Percentiles rank a stretch among this genome's conserved stretches.
Evolutionary conservation across 1,140 invertebrate species (phyloP).

Genomic region (Macrostomum lignano): DNA sequence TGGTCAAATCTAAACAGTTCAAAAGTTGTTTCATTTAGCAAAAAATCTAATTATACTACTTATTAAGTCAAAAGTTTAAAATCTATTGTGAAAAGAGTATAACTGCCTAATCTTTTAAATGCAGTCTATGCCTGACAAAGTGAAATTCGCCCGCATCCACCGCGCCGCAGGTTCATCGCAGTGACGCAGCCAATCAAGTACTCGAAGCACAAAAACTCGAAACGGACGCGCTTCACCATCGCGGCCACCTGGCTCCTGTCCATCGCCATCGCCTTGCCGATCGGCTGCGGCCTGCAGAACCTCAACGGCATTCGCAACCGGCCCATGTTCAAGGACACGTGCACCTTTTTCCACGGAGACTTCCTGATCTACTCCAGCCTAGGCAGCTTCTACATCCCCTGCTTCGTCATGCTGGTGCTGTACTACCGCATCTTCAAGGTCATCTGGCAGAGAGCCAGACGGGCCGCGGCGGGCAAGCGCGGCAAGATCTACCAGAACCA

Average conservation of each 20-base stretch:
- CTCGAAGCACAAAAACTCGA: conserved; percentile 84
- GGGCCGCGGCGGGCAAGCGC: too few species aligned
- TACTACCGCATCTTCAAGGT: conserved; percentile 90
- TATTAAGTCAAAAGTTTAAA: too few species aligned
- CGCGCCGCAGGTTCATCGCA: conserved; percentile 96
- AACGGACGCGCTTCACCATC: conserved; percentile 71
- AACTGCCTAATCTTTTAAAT: too few species aligned
- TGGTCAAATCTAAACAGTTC: too few species aligned
- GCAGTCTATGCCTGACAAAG: too few species aligned
- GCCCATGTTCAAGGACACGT: conserved; percentile 31
- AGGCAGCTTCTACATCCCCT: conserved; percentile 93
- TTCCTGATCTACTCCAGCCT: conserved; percentile 92
- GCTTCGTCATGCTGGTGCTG: conserved; percentile 87
- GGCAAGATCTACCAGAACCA: too few species aligned
- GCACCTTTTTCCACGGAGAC: conserved; percentile 83
- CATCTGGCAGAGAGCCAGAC: conserved; percentile 50
- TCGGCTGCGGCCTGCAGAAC: conserved; percentile 65
- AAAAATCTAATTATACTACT: too few species aligned
- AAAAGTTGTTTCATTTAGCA: too few species aligned
- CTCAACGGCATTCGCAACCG: conserved; percentile 15
- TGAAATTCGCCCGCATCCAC: too few species aligned
- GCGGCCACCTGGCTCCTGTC: conserved; percentile 84
- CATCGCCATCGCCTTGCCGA: conserved; percentile 73
- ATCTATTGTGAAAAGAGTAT: too few species aligned
- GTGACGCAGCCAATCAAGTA: conserved; percentile 95